Evolutionary conservation across 2,113 vertebrate genomes (phyloP).

Genomic region (Beaufortia kweichowensis): DNA sequence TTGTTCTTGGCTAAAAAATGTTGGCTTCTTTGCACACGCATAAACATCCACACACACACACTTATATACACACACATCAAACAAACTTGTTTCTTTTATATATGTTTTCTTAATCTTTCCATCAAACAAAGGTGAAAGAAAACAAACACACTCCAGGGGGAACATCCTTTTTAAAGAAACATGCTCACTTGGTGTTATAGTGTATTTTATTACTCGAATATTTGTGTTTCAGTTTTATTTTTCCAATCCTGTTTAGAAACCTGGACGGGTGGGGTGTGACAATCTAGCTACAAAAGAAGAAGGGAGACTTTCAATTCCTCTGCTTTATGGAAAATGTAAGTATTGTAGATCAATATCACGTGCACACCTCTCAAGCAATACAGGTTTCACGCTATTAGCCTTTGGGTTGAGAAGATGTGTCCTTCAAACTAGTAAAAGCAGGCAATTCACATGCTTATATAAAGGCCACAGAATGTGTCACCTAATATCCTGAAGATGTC

Average conservation of each 20-base stretch:
- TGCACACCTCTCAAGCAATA: too few species aligned
- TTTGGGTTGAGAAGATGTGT: background rate
- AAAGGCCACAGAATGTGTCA: constrained; percentile 39
- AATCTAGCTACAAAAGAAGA: constrained; percentile 11
- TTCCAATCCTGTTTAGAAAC: background rate
- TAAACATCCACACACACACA: constrained; percentile 9
- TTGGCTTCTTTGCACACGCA: constrained; percentile 9
- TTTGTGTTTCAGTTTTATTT: constrained; percentile 13
- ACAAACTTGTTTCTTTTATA: constrained; percentile 21
- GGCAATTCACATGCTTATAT: constrained; percentile 22
- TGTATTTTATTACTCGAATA: constrained; percentile 26
- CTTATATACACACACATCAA: constrained; percentile 27
- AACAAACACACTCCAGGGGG: constrained; percentile 14
- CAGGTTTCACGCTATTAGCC: background rate
- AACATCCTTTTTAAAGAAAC: constrained; percentile 32
- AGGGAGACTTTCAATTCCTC: too few species aligned
- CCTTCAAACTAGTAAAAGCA: constrained; percentile 22
- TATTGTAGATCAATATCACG: too few species aligned
- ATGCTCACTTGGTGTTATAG: constrained; percentile 18
- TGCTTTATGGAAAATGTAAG: background rate
- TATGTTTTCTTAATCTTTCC: constrained; percentile 35
- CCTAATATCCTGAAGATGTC: constrained; percentile 58
- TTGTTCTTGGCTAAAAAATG: constrained; percentile 37
- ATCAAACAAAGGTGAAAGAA: constrained; percentile 29
- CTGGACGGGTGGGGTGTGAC: background rate